Percentiles rank a stretch among this genome's conserved stretches.
These are phyloP conservation scores for Gila orcuttii DNA, from an alignment of 2,113 vertebrate genomes.

Conservation along the genomic window DNA sequence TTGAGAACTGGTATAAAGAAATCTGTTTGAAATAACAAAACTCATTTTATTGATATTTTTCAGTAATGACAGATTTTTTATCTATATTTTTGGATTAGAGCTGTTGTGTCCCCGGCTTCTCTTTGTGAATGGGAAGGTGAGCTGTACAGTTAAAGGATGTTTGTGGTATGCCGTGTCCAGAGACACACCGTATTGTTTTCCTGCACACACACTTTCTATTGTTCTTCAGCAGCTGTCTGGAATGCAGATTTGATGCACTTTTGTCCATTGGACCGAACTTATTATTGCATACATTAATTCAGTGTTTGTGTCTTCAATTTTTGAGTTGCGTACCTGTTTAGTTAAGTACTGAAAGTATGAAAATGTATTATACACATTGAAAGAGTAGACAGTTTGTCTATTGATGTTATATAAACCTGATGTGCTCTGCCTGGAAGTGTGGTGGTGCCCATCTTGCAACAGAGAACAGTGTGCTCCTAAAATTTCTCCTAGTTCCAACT, in stretches of 20 bases:
- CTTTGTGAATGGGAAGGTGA: constrained; percentile 32
- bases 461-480: constrained; percentile 44
- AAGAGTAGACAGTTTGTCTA: not conserved
- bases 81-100: not conserved
- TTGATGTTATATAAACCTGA: constrained; percentile 8
- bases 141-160: constrained; percentile 54
- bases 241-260: constrained; percentile 14
- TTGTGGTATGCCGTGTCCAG: constrained; percentile 27
- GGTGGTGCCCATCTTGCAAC: constrained; percentile 28
- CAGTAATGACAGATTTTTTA: not conserved
- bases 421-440: constrained; percentile 3
- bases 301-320: not conserved
- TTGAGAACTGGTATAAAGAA: not conserved
- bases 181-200: constrained; percentile 41
- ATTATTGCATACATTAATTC: not conserved
- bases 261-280: not conserved
- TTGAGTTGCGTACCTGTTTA: not conserved
- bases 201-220: constrained; percentile 49
- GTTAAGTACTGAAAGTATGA: not conserved
- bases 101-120: not conserved
- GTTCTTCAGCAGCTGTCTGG: constrained; percentile 40
- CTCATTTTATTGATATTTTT: not conserved
- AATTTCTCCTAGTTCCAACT: constrained; percentile 67
- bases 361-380: not conserved
- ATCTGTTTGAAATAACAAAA: not conserved